Evolutionary conservation across 2,888 invertebrate species (phyloP).

Genomic region (Platycheirus albimanus): DNA sequence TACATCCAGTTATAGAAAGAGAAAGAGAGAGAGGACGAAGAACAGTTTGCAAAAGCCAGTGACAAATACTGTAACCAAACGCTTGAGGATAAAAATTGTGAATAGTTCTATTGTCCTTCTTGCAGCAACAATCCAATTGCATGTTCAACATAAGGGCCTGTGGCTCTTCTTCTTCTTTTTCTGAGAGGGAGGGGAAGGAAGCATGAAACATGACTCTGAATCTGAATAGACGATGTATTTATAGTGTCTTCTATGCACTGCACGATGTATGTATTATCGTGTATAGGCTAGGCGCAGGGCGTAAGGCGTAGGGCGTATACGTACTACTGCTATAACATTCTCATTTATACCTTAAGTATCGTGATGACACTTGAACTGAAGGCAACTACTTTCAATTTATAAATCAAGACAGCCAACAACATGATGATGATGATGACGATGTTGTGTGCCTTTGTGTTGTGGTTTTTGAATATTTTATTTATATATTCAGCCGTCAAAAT

Average conservation of each 20-base stretch:
- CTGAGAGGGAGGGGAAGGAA: constrained; percentile 1
- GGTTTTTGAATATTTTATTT: background rate
- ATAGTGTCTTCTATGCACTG: no score
- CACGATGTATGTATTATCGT: no score
- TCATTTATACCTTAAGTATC: constrained; percentile 65
- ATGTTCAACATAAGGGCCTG: constrained; percentile 48
- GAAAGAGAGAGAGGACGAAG: background rate
- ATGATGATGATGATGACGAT: no score
- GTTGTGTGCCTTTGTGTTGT: constrained; percentile 21
- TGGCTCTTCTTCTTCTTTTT: constrained; percentile 4
- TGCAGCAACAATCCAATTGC: constrained; percentile 55
- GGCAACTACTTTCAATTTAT: constrained; percentile 64
- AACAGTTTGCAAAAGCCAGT: constrained; percentile 43
- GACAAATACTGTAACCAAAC: constrained; percentile 61
- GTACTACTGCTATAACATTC: constrained; percentile 60
- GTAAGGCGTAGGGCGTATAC: constrained; percentile 50
- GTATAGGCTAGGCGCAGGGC: no score
- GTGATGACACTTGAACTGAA: constrained; percentile 66
- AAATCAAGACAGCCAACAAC: constrained; percentile 45
- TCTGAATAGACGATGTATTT: no score
- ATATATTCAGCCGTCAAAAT: constrained; percentile 6
- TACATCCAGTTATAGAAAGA: no score
- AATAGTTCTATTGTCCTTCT: constrained; percentile 58
- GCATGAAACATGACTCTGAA: constrained; percentile 56
- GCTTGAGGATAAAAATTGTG: constrained; percentile 46